Conservation (phyloP, 2,797 vertebrate genomes). For the Gallinago stenura region DNA sequence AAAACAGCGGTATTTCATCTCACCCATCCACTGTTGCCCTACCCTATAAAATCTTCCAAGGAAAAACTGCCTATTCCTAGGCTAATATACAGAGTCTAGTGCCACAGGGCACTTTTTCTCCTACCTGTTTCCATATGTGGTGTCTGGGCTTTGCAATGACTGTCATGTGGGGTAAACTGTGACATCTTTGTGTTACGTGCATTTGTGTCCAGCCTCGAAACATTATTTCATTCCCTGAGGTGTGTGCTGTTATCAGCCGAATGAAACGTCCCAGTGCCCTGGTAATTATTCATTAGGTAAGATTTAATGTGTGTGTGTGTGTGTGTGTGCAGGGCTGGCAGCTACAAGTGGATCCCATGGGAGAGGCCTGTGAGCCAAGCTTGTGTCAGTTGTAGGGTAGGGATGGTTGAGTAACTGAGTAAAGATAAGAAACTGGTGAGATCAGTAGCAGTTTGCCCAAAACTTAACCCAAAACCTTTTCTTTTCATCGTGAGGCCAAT, state of each 20-base stretch:
- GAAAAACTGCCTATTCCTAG: neutral
- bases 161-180: neutral
- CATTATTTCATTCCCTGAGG: slow-evolving; percentile 23
- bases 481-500: neutral
- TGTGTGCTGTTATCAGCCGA: slow-evolving; percentile 20
- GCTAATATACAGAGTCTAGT: neutral
- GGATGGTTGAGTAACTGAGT: neutral
- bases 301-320: neutral
- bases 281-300: slow-evolving; percentile 59
- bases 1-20: neutral
- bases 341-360: neutral
- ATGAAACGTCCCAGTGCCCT: slow-evolving; percentile 5
- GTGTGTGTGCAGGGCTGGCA: neutral
- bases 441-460: neutral
- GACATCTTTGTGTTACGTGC: neutral
- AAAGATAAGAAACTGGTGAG: neutral
- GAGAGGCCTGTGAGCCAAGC: neutral
- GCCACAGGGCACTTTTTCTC: neutral
- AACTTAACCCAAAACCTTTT: neutral
- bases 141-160: neutral
- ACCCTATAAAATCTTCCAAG: neutral
- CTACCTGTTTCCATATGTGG: neutral
- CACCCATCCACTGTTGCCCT: neutral
- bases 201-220: neutral
- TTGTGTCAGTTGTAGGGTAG: slow-evolving; percentile 1